Evolutionary conservation across 1,140 invertebrate genomes (phyloP).

Genomic region (Penaeus japonicus): DNA sequence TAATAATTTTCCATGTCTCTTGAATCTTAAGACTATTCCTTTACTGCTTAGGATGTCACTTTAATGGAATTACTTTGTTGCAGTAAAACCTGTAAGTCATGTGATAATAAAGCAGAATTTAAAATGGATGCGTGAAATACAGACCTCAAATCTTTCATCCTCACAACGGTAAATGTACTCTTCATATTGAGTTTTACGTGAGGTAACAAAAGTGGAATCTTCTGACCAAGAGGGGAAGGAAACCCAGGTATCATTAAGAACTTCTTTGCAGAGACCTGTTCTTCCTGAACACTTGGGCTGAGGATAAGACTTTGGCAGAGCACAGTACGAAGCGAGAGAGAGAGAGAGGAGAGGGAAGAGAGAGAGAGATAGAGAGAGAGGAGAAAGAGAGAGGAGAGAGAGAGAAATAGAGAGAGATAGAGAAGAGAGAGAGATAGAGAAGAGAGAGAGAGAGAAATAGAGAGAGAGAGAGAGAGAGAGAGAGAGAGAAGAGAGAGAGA

Average conservation of each 20-base stretch:
- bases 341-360: too few relatives aligned
- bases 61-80: not conserved
- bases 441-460: too few relatives aligned
- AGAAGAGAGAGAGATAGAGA: too few relatives aligned
- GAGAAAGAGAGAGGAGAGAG: too few relatives aligned
- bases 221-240: conserved; percentile 99
- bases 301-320: conserved; percentile 83
- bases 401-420: too few relatives aligned
- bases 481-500: too few relatives aligned
- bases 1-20: not conserved
- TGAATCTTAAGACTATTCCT: not conserved
- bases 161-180: conserved; percentile 98
- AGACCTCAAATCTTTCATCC: conserved; percentile 88
- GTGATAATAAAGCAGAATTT: not conserved
- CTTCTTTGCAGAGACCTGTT: conserved; percentile 88
- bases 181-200: conserved; percentile 96
- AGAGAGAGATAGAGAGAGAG: too few relatives aligned
- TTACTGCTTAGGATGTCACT: not conserved
- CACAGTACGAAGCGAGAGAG: conserved; percentile 97
- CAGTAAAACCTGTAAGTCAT: too few relatives aligned
- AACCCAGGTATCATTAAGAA: conserved; percentile 98
- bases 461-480: too few relatives aligned
- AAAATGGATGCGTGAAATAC: not conserved
- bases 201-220: conserved; percentile 97
- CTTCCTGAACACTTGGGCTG: conserved; percentile 90